A percentile compares a stretch with the other conserved stretches of the same genome.
These are phyloP conservation scores for Aphidius colemani DNA, from an alignment of 2,888 invertebrate species.

Conservation along the genomic window DNA sequence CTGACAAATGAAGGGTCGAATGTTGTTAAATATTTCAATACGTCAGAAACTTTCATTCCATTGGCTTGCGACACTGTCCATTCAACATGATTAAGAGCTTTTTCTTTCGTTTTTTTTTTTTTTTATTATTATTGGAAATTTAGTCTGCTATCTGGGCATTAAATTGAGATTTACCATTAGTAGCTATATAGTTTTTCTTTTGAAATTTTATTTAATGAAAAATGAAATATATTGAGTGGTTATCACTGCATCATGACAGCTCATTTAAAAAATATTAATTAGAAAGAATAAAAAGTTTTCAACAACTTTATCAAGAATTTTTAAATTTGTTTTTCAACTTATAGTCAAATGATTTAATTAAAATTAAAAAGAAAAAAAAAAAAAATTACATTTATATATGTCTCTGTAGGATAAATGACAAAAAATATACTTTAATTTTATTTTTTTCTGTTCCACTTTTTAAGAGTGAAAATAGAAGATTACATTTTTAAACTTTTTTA, in stretches of 20 bases:
- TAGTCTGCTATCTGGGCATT: not conserved
- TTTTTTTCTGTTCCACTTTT: not conserved
- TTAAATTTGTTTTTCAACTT: not conserved
- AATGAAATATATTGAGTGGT: too few species aligned
- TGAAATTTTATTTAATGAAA: too few species aligned
- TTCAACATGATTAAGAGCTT: too few species aligned
- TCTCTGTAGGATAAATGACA: too few species aligned
- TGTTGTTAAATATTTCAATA: not conserved
- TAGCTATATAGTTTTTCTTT: slow-evolving; percentile 8
- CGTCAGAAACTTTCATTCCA: not conserved
- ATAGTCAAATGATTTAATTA: not conserved
- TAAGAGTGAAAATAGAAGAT: not conserved
- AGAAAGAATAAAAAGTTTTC: not conserved
- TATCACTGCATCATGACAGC: too few species aligned
- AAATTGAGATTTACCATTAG: slow-evolving; percentile 5
- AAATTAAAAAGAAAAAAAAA: too few species aligned
- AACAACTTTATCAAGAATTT: not conserved
- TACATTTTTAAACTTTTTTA: too few species aligned
- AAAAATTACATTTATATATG: not conserved
- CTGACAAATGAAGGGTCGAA: too few species aligned
- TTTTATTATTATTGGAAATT: too few species aligned
- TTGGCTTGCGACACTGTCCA: slow-evolving; percentile 2
- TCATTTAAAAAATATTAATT: too few species aligned
- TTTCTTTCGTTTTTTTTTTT: too few species aligned
- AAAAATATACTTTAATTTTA: not conserved